These are phyloP conservation scores for Macrosteles quadrilineatus DNA, from an alignment of 1,140 invertebrate genomes.

Conservation along the genomic window DNA sequence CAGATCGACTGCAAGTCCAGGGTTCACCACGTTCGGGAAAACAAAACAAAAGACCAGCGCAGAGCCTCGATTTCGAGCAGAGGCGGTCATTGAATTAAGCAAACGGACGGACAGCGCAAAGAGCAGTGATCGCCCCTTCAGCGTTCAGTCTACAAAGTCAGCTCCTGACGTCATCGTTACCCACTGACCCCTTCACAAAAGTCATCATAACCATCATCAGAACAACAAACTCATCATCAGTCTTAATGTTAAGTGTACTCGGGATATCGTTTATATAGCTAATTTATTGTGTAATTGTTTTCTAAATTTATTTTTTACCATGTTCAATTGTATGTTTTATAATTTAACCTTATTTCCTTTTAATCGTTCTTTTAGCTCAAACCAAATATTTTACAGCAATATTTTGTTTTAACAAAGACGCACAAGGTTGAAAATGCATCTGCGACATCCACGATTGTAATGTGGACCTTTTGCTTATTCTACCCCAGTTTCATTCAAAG, in stretches of 20 bases:
- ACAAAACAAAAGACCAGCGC: slow-evolving; percentile 50
- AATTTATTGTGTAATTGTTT: neutral
- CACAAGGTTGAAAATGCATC: too few relatives aligned
- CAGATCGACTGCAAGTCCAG: slow-evolving; percentile 37
- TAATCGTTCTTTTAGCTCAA: too few relatives aligned
- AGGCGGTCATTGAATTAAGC: slow-evolving; percentile 66
- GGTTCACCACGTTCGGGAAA: slow-evolving; percentile 60
- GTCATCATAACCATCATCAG: neutral
- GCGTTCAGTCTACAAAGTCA: slow-evolving; percentile 77
- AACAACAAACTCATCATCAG: neutral
- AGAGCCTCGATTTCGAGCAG: slow-evolving; percentile 59
- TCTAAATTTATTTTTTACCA: neutral
- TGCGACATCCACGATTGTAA: too few relatives aligned
- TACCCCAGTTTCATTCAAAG: neutral
- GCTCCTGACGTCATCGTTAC: slow-evolving; percentile 85
- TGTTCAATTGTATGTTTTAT: neutral
- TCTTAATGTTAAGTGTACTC: neutral
- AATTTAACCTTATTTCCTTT: neutral
- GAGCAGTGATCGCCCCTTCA: slow-evolving; percentile 58
- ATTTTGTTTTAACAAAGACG: too few relatives aligned
- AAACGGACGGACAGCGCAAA: slow-evolving; percentile 41
- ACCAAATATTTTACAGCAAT: too few relatives aligned
- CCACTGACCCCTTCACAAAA: slow-evolving; percentile 64
- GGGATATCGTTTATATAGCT: neutral
- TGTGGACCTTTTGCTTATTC: too few relatives aligned